A percentile compares a stretch with the other conserved stretches of the same genome.
Conservation (phyloP, 2,888 invertebrate genomes). For the Pycnomerus fuliginosus region DNA sequence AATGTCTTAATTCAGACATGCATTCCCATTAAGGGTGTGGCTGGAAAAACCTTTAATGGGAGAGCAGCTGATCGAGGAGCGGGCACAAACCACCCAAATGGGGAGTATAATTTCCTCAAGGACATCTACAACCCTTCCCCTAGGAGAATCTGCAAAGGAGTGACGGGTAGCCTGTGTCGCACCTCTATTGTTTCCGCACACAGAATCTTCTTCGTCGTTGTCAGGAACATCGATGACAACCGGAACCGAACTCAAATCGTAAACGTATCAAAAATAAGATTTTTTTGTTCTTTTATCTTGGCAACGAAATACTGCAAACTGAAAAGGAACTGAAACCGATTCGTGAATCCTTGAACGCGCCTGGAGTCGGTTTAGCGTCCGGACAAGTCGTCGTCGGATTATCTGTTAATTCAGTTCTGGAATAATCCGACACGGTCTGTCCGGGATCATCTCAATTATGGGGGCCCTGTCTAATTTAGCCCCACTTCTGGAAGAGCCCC, state of each 20-base stretch:
- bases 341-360: slow-evolving; percentile 15
- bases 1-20: slow-evolving; percentile 41
- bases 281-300: slow-evolving; percentile 14
- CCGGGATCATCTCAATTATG: slow-evolving; percentile 26
- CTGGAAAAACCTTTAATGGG: slow-evolving; percentile 72
- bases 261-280: slow-evolving; percentile 21
- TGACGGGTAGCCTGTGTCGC: slow-evolving; percentile 10
- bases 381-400: too few species aligned
- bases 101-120: background rate
- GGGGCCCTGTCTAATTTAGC: slow-evolving; percentile 54
- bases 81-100: slow-evolving; percentile 9
- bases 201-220: slow-evolving; percentile 19
- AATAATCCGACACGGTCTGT: slow-evolving; percentile 5
- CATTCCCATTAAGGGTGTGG: slow-evolving; percentile 69
- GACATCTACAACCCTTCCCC: background rate
- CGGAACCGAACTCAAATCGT: too few species aligned
- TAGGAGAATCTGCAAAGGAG: too few species aligned
- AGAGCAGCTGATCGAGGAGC: slow-evolving; percentile 54
- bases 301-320: slow-evolving; percentile 5
- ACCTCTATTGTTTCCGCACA: slow-evolving; percentile 13
- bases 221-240: too few species aligned
- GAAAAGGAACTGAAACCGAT: slow-evolving; percentile 12
- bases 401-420: too few species aligned
- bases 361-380: slow-evolving; percentile 12
- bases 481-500: slow-evolving; percentile 88